Conservation (phyloP, 2,888 invertebrate genomes). For the Panzeria rudis region DNA sequence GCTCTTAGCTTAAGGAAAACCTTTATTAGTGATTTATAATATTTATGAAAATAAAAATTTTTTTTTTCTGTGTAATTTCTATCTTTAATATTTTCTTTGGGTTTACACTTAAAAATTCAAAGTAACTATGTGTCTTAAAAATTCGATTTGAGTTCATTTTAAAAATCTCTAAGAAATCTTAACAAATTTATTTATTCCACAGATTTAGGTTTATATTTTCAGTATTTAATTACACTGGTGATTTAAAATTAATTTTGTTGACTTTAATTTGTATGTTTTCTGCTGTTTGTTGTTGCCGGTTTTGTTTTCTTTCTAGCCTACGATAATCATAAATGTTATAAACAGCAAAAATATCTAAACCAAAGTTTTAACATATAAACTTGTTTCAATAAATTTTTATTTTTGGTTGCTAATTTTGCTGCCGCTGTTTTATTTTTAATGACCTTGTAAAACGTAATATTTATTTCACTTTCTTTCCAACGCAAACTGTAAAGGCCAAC, state of each 20-base stretch:
- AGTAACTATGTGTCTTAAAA: too few species aligned
- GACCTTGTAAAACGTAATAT: constrained; percentile 61
- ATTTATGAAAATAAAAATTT: too few species aligned
- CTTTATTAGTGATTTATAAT: too few species aligned
- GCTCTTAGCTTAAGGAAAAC: too few species aligned
- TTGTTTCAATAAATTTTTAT: constrained; percentile 43
- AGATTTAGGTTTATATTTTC: neutral
- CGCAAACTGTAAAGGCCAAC: constrained; percentile 12
- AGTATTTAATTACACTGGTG: neutral
- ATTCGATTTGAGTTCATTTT: too few species aligned
- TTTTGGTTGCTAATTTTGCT: constrained; percentile 7
- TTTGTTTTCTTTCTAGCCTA: neutral
- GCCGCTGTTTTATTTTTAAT: constrained; percentile 28
- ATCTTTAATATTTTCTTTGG: too few species aligned
- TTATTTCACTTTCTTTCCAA: constrained; percentile 57
- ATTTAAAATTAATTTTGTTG: neutral
- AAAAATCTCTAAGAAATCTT: neutral
- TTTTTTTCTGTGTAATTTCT: too few species aligned
- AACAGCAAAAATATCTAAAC: neutral
- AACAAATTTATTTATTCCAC: neutral
- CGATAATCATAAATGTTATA: neutral
- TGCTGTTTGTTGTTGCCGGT: neutral
- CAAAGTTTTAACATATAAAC: constrained; percentile 2
- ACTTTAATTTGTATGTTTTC: neutral
- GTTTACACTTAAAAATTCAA: too few species aligned